A percentile compares a stretch with the other conserved stretches of the same genome.
Conservation (phyloP, 2,888 invertebrate species). For the Ophion slaviceki region DNA sequence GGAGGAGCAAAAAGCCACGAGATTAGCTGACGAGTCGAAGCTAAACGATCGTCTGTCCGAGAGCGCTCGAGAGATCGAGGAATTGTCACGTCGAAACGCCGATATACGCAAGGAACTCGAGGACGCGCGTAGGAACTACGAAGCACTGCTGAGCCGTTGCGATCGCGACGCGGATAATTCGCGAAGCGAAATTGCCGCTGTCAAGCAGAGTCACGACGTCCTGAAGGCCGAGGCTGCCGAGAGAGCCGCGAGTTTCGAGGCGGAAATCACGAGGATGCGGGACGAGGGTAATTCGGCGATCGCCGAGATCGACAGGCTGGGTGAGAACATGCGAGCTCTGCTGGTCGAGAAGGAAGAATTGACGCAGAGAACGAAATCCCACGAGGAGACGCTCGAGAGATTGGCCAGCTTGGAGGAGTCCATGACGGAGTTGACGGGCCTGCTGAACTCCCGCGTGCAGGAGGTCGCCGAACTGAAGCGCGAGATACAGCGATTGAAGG, state of each 20-base stretch:
- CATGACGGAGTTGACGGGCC: slow-evolving; percentile 76
- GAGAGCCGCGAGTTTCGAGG: slow-evolving; percentile 70
- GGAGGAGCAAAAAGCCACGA: slow-evolving; percentile 84
- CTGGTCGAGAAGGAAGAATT: slow-evolving; percentile 76
- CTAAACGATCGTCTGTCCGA: slow-evolving; percentile 59
- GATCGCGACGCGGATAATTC: slow-evolving; percentile 61
- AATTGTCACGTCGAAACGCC: slow-evolving; percentile 71
- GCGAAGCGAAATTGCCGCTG: slow-evolving; percentile 73
- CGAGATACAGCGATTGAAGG: slow-evolving; percentile 74
- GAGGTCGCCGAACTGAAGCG: slow-evolving; percentile 78
- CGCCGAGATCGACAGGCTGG: slow-evolving; percentile 53
- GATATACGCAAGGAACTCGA: slow-evolving; percentile 73
- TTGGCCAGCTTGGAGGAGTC: slow-evolving; percentile 66
- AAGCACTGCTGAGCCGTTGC: slow-evolving; percentile 28
- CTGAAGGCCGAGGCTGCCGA: slow-evolving; percentile 72
- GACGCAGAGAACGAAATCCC: slow-evolving; percentile 79
- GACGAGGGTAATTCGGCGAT: slow-evolving; percentile 63
- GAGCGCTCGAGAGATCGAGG: slow-evolving; percentile 72
- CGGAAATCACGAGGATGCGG: slow-evolving; percentile 63
- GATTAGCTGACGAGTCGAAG: slow-evolving; percentile 71
- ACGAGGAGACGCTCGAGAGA: slow-evolving; percentile 77
- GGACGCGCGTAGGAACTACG: slow-evolving; percentile 38
- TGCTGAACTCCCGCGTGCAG: slow-evolving; percentile 76
- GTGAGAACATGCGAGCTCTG: slow-evolving; percentile 62
- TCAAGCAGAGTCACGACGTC: slow-evolving; percentile 72